Conservation (phyloP, 1,140 invertebrate genomes). For the Pogonomyrmex californicus region DNA sequence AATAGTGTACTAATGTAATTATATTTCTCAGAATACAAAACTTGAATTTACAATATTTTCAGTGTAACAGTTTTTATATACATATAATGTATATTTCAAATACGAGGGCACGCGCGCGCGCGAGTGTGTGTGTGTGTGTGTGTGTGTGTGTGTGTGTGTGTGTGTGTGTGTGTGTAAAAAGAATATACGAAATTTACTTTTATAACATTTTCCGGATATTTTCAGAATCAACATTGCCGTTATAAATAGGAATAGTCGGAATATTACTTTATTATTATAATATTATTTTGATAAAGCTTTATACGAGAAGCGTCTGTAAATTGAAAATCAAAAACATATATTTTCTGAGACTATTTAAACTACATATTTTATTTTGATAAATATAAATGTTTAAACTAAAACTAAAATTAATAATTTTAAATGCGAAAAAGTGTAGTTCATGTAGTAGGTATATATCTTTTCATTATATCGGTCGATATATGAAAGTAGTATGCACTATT, state of each 20-base stretch:
- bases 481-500: slow-evolving; percentile 16
- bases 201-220: too few relatives aligned
- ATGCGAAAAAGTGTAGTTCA: neutral
- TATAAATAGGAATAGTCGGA: neutral
- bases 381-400: slow-evolving; percentile 17
- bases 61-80: too few relatives aligned
- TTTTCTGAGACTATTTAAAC: neutral
- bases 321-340: neutral
- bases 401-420: neutral
- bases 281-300: neutral
- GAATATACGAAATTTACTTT: too few relatives aligned
- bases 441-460: neutral
- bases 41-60: too few relatives aligned
- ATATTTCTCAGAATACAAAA: too few relatives aligned
- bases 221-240: too few relatives aligned
- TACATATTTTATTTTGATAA: neutral
- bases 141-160: too few relatives aligned
- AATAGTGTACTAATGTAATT: too few relatives aligned
- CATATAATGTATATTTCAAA: too few relatives aligned
- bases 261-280: neutral
- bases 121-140: too few relatives aligned
- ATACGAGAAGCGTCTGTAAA: neutral
- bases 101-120: too few relatives aligned
- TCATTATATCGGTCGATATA: slow-evolving; percentile 33
- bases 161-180: too few relatives aligned